Evolutionary conservation across 2,888 invertebrate genomes (phyloP).

Genomic region (Orthosia gothica): DNA sequence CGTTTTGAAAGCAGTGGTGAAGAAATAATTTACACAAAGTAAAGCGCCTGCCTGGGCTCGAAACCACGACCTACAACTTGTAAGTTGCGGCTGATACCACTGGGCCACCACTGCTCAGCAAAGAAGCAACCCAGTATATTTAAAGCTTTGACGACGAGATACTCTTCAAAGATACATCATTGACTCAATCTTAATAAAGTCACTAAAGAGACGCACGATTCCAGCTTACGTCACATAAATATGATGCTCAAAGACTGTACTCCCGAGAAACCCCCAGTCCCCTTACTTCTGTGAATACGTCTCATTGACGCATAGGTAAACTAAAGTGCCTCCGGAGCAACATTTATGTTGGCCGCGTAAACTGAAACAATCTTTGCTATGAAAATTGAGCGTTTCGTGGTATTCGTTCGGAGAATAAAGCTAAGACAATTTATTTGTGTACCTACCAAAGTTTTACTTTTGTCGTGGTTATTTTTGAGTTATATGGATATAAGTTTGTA

Average conservation of each 20-base stretch:
- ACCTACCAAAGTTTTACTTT: constrained; percentile 6
- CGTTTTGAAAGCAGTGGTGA: no score
- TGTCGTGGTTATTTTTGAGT: neutral
- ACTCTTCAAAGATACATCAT: neutral
- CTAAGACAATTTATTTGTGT: constrained; percentile 1
- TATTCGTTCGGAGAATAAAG: constrained; percentile 1
- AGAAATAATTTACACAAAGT: no score
- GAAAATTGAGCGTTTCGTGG: constrained; percentile 33
- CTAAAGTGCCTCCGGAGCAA: constrained; percentile 22
- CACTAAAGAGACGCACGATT: constrained; percentile 8
- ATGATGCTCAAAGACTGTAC: constrained; percentile 10
- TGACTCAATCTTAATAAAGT: constrained; percentile 3
- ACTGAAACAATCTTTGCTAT: constrained; percentile 32
- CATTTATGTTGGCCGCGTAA: constrained; percentile 8
- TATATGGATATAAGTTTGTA: no score
- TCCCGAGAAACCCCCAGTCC: neutral
- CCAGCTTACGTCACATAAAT: neutral
- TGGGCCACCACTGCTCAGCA: no score
- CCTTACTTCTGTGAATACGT: constrained; percentile 21
- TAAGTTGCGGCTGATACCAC: no score
- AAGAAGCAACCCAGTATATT: neutral
- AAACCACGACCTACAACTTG: no score
- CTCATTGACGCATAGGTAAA: constrained; percentile 37
- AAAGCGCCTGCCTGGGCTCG: no score
- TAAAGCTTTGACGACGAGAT: neutral